A percentile compares a stretch with the other conserved stretches of the same genome.
phyloP scores from a whole-genome alignment of 2,113 vertebrate genomes.

The Tilapia sparmanii region DNA sequence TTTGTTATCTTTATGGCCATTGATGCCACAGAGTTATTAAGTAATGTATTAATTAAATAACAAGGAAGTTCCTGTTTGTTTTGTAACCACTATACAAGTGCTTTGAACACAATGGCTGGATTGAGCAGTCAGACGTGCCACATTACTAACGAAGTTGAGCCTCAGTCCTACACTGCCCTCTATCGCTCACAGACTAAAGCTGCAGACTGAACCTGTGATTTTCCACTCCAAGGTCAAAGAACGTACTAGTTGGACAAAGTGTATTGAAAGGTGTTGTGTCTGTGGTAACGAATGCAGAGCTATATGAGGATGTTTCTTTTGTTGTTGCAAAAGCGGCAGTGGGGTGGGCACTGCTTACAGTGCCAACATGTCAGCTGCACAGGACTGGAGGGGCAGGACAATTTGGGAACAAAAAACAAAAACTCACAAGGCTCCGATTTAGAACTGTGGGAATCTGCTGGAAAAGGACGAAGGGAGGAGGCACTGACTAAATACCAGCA shows the following conservation, averaged over 20 bases:
- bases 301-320: background rate
- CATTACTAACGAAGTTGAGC: accelerated
- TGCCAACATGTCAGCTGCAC: background rate
- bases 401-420: background rate
- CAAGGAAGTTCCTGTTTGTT: background rate
- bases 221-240: background rate
- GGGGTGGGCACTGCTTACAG: background rate
- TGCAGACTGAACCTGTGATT: background rate
- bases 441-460: background rate
- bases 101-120: background rate
- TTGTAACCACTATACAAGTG: background rate
- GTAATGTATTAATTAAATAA: background rate
- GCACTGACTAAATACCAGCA: background rate
- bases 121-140: background rate
- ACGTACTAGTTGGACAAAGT: background rate
- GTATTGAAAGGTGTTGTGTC: background rate
- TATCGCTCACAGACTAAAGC: background rate
- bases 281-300: background rate
- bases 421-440: background rate
- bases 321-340: background rate
- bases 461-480: background rate
- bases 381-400: background rate
- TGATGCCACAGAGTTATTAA: background rate
- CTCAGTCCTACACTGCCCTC: background rate
- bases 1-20: background rate